phyloP scores from a whole-genome alignment of 2,888 invertebrate genomes.

The Oscheius myriophilus region DNA sequence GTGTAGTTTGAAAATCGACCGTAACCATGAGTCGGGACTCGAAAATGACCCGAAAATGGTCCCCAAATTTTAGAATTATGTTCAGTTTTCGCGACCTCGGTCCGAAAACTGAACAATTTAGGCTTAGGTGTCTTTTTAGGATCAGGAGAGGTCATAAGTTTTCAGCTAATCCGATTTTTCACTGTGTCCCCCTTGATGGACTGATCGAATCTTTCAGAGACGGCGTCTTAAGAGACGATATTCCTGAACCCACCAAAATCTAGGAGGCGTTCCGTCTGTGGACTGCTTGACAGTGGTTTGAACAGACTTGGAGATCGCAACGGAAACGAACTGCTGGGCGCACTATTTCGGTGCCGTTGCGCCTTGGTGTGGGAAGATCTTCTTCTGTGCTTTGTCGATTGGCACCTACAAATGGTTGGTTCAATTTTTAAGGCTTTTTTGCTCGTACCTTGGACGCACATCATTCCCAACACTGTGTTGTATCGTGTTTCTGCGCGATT shows the following conservation, averaged over 20 bases:
- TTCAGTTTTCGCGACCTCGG: no score
- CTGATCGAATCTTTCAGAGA: no score
- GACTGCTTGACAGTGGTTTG: slow-evolving; percentile 11
- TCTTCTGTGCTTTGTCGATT: slow-evolving; percentile 54
- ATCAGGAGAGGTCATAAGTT: no score
- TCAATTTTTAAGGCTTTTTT: no score
- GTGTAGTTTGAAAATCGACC: no score
- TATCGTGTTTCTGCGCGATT: slow-evolving; percentile 45
- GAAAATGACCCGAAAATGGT: no score
- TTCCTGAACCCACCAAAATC: slow-evolving; percentile 28
- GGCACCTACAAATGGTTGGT: slow-evolving; percentile 39
- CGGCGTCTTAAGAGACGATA: background rate
- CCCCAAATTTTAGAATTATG: no score
- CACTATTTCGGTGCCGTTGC: slow-evolving; percentile 61
- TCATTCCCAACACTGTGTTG: slow-evolving; percentile 4
- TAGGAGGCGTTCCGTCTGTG: slow-evolving; percentile 24
- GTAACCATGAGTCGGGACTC: no score
- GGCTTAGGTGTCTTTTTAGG: no score
- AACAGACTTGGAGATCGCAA: slow-evolving; percentile 32
- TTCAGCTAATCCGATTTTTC: no score
- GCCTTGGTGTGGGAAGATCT: slow-evolving; percentile 49
- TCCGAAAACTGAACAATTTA: no score
- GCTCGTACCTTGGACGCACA: slow-evolving; percentile 8
- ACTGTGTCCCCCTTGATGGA: no score
- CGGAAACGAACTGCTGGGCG: slow-evolving; percentile 58